phyloP scores from a whole-genome alignment of 53 echinoderm and acorn worm genomes.

The Luidia sarsii region DNA sequence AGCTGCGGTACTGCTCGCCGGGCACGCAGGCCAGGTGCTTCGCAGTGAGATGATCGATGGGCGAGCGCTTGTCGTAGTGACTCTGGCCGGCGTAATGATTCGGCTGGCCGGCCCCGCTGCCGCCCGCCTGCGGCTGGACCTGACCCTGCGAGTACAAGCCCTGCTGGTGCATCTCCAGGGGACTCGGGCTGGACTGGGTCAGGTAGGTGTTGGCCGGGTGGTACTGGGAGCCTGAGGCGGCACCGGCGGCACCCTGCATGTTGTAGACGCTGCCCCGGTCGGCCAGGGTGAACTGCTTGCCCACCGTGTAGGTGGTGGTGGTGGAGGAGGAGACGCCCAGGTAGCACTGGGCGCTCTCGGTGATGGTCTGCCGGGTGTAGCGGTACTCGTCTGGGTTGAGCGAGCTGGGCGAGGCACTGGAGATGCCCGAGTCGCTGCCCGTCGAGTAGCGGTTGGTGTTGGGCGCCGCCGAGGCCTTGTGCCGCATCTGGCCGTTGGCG shows the following conservation, averaged over 20 bases:
- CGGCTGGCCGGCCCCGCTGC: not conserved
- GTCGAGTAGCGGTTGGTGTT: constrained; percentile 47
- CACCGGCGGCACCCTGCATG: not conserved
- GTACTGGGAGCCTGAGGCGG: no score
- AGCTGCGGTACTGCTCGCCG: constrained; percentile 65
- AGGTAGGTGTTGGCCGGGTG: constrained; percentile 28
- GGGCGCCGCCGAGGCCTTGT: constrained; percentile 29
- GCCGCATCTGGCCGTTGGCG: constrained; percentile 54
- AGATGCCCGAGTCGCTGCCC: constrained; percentile 49
- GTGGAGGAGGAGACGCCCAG: constrained; percentile 64
- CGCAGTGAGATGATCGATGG: constrained; percentile 45
- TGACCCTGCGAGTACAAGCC: constrained; percentile 14
- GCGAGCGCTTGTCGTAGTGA: constrained; percentile 51
- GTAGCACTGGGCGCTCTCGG: constrained; percentile 68
- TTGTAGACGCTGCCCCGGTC: constrained; percentile 24
- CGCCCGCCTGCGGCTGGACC: constrained; percentile 13
- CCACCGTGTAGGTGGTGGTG: constrained; percentile 66
- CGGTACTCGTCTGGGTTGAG: constrained; percentile 61
- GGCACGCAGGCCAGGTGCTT: constrained; percentile 27
- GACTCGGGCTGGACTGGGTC: constrained; percentile 21
- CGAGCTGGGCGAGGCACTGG: constrained; percentile 46
- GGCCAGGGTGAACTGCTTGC: constrained; percentile 35
- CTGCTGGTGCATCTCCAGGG: constrained; percentile 23
- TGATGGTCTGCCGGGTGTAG: constrained; percentile 58
- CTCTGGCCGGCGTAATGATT: constrained; percentile 11